Base-by-base conservation (phyloP, 2,888 invertebrate genomes). In the Mystacides longicornis region DNA sequence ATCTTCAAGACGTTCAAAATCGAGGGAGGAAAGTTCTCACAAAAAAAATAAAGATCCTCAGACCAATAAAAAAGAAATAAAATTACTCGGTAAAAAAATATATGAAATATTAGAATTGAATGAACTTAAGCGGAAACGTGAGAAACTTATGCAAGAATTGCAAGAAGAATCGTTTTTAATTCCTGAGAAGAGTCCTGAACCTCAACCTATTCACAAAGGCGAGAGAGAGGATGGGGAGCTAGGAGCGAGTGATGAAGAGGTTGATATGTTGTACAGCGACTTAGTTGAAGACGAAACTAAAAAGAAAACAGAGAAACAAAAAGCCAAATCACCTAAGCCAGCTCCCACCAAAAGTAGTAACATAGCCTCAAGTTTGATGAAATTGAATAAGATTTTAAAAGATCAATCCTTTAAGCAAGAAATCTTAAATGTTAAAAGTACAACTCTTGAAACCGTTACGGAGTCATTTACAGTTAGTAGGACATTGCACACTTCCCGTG, bases 241-340 rank as follows among this genome's bases (percentile, higher is more conserved):
- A 22, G 75, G 75, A 63, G 76, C 74, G 63, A 75, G 75, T 64
- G 75, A 76, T 65, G 67, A 70, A 3, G 75, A 75, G 58, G 69
- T 71, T 65, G 54, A 55, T 3, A 43, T 57, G 23, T 5, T 57
- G 1, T 57, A 57, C 23, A 43, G 27, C 19, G 50, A 53, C 48
- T 47, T 56, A 23, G 18, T 21, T 19, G 45, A 20, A 11, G 19
- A 19, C 20, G 14, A 7, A 19, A 14, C 3, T 20, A 20, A 20
- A 45, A 20, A 20, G 9, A 21, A 45, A 19, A 16, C 18, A 19
- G 20, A 19, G 7, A 45, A 45, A 19, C 9, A 5, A 7, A 21
- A 3, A 45, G 3, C 4, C 18, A 45, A 7, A 19, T 3, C 14
- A 4, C 3, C 14, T 3, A 14, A 37, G 14, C 14, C 4, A 7